phyloP scores from a whole-genome alignment of 2,113 vertebrate genomes.

The Emberiza fucata region DNA sequence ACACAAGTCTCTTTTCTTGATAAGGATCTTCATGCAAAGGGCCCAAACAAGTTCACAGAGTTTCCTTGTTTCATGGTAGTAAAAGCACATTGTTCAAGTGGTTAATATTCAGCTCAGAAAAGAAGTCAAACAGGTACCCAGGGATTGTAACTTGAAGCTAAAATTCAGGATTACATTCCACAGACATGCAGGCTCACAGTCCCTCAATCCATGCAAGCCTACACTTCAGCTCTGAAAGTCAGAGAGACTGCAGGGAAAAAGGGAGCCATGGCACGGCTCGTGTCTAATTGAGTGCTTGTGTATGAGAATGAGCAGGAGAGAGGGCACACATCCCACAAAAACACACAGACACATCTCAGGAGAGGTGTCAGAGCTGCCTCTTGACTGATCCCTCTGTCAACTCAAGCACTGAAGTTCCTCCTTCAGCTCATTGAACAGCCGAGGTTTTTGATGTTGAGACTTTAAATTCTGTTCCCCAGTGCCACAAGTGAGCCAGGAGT shows the following conservation, averaged over 20 bases:
- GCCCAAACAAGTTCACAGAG: background rate
- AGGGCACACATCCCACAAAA: background rate
- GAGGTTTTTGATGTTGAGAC: background rate
- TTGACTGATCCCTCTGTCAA: slow-evolving; percentile 16
- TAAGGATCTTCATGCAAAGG: background rate
- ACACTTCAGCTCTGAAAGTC: background rate
- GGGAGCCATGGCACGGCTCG: background rate
- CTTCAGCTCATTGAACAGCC: background rate
- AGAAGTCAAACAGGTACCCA: background rate
- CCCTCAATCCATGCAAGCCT: background rate
- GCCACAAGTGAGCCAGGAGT: background rate
- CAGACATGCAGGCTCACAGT: background rate
- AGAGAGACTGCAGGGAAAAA: background rate
- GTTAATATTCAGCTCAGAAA: background rate
- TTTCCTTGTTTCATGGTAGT: background rate
- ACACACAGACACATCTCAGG: background rate
- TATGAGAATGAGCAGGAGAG: background rate
- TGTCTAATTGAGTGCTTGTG: background rate
- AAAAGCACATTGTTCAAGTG: background rate
- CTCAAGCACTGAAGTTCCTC: slow-evolving; percentile 1
- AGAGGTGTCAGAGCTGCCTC: background rate
- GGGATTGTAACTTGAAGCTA: background rate
- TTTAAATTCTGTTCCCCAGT: background rate
- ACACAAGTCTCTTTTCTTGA: background rate
- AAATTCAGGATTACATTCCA: background rate